Conservation (phyloP, 92 coral and sea anemone genomes). For the Porites cylindrica region DNA sequence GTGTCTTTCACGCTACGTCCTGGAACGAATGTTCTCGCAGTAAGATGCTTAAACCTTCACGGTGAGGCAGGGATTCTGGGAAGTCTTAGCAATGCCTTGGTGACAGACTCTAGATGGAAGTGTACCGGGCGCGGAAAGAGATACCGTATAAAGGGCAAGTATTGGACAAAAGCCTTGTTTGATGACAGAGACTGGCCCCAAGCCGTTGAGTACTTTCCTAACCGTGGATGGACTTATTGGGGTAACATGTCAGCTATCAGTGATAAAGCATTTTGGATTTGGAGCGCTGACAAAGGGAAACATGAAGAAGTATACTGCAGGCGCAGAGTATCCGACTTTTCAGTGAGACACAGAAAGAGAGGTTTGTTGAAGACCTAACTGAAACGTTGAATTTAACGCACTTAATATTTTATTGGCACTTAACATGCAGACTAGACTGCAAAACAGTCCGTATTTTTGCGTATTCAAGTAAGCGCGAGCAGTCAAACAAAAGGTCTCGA, state of each 20-base stretch:
- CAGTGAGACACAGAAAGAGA: background rate
- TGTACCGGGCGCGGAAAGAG: background rate
- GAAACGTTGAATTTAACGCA: no score
- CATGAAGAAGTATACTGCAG: constrained; percentile 21
- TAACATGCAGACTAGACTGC: background rate
- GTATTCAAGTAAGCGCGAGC: no score
- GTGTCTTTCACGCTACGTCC: background rate
- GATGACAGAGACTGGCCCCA: constrained; percentile 21
- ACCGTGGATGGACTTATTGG: constrained; percentile 21
- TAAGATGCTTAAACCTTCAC: constrained; percentile 1
- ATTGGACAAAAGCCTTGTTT: background rate
- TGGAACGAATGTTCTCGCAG: constrained; percentile 11
- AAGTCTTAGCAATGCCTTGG: constrained; percentile 17
- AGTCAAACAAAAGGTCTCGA: no score
- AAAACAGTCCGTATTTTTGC: no score
- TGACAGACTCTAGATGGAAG: constrained; percentile 12
- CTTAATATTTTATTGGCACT: background rate
- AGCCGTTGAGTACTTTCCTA: constrained; percentile 17
- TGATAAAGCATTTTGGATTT: constrained; percentile 17
- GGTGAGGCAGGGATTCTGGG: constrained; percentile 14
- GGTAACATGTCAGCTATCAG: background rate
- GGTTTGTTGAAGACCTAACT: background rate
- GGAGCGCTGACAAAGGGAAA: constrained; percentile 31
- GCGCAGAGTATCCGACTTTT: constrained; percentile 13
- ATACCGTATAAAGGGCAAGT: background rate